Base-by-base conservation (phyloP, 2,888 invertebrate genomes). In the Tetranychus truncatus region DNA sequence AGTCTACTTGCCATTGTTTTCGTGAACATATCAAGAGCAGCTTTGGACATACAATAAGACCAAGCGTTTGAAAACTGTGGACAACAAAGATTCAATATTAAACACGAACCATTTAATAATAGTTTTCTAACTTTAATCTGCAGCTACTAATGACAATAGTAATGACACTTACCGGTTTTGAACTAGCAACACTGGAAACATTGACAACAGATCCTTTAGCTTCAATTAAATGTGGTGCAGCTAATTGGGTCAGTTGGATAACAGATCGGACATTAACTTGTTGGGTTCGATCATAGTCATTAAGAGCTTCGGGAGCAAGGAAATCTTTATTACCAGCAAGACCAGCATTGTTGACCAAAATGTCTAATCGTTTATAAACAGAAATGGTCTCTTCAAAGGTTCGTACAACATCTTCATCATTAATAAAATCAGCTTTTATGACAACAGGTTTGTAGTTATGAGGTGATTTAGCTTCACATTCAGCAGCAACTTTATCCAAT, bases 311-410 rank as follows among this genome's bases (percentile, higher is more conserved):
- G 9, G 44, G 20, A 65, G 46, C 72, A 72, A 15, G 18, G 20
- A 71, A 34, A 20, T 44, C 24, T 6, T 34, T n/a, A 20, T 65
- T 65, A 9, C n/a, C 34, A 65, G 24, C 20, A 24, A 46, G 2
- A 69, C 73, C 75, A 18, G 73, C 75, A 67, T 73, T 75, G 66
- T 75, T 75, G 9, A 75, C 45, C n/a, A 75, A 66, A 9, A 75
- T 46, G 66, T 75, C 75, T 18, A 75, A 55, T 73, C 55, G 45
- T 18, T 73, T 73, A 44, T 55, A 73, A 24, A 20, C 73, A 9
- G 65, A 9, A 44, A 73, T 20, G 1, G 75, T 75, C 66, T 73
- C 45, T 7, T 67, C 71, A 20, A 24, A 8, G 6, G 34, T 24
- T 21, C 20, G 18, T 21, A 20, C 20, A 11, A 69, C 69, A 1